Conservation (phyloP, 2,113 vertebrate genomes). For the Podarcis cretensis region DNA sequence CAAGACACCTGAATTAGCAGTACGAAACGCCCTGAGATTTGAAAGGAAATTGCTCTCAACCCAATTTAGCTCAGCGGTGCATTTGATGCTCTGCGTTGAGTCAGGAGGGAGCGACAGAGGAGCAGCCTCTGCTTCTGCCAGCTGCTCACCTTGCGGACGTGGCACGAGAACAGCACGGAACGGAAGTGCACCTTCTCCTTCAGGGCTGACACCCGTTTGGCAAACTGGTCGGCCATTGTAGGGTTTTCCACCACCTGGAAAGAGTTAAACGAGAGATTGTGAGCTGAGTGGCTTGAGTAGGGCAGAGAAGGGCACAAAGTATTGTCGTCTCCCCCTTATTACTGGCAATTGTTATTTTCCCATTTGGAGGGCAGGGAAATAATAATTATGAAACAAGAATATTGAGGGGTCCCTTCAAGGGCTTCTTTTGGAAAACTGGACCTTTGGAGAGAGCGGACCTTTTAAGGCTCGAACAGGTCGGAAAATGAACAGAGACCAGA, state of each 20-base stretch:
- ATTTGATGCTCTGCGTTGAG: no score
- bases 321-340: background rate
- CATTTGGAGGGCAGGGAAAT: no score
- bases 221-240: conserved; percentile 76
- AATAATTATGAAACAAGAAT: no score
- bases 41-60: background rate
- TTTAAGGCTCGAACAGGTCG: no score
- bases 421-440: no score
- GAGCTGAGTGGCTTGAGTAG: background rate
- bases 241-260: conserved; percentile 84
- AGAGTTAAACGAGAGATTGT: background rate
- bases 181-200: conserved; percentile 80
- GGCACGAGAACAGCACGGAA: conserved; percentile 86
- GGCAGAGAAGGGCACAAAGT: background rate
- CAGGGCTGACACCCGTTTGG: conserved; percentile 77
- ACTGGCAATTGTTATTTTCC: background rate
- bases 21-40: no score
- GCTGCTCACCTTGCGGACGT: conserved; percentile 86
- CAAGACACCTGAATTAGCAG: no score
- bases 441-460: no score
- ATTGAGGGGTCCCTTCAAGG: no score
- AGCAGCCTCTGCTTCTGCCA: rapidly evolving
- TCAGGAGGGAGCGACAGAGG: background rate
- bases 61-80: background rate
- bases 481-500: no score